phyloP scores from a whole-genome alignment of 2,113 vertebrate species.

The Sceloporus undulatus region DNA sequence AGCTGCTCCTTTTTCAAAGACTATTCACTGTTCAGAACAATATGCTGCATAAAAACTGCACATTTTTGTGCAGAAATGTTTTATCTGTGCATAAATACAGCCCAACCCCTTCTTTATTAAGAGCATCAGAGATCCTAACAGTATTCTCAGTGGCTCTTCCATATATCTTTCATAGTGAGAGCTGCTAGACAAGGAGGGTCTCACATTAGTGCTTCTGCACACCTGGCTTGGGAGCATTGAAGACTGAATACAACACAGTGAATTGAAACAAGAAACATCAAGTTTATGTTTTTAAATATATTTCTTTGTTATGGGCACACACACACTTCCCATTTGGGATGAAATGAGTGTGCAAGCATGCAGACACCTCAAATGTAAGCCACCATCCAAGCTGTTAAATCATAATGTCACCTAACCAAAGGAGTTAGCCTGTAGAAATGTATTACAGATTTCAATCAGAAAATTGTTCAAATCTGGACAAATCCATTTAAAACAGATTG shows the following conservation, averaged over 20 bases:
- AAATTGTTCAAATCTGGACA: not conserved
- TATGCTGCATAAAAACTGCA: too few relatives aligned
- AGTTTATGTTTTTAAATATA: not conserved
- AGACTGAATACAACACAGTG: not conserved
- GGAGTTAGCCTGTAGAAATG: not conserved
- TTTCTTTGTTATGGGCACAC: not conserved
- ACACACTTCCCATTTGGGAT: not conserved
- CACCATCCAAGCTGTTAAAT: not conserved
- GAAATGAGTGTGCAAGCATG: not conserved
- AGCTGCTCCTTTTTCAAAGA: too few relatives aligned
- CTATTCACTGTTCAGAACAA: too few relatives aligned
- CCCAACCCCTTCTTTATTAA: too few relatives aligned
- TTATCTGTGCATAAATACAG: too few relatives aligned
- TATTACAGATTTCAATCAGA: not conserved
- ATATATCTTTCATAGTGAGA: too few relatives aligned
- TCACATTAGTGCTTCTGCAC: too few relatives aligned
- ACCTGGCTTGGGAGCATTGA: not conserved
- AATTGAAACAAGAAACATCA: not conserved
- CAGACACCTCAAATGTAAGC: not conserved
- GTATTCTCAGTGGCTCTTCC: too few relatives aligned
- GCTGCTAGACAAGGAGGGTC: too few relatives aligned
- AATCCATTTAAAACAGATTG: not conserved
- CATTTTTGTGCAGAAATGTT: too few relatives aligned
- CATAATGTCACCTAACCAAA: not conserved
- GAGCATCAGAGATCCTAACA: too few relatives aligned